Base-by-base conservation (phyloP, 2,113 vertebrate species). In the Notarius quadriscutis region DNA sequence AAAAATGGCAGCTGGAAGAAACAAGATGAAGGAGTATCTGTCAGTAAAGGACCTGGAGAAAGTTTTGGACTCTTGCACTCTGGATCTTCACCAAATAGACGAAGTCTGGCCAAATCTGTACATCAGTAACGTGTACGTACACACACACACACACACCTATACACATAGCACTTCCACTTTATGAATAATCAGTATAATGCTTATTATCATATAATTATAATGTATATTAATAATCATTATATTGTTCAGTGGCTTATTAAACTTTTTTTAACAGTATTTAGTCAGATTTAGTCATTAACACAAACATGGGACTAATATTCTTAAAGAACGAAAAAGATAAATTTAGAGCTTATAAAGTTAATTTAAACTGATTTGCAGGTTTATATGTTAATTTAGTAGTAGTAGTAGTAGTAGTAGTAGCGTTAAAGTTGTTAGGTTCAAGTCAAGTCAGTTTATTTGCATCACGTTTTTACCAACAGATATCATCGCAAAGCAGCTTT, bases 41-140 rank as follows among this genome's bases (percentile, higher is more conserved):
- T 93, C 93, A 72, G 93, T 96, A 87, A 95, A 93, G 90, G 96
- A 97, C 81, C 92, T 93, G 91, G 91, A 96, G 92, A 95, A 85
- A 88, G 90, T 95, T 92, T 89, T 94, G 94, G 95, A 96, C 91
- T 94, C 93, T n/a, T 97, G 96, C 89, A 94, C 94, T 84, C 85
- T 96, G 63, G 93, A 94, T 85, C 92, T 95, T 34, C 93, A 92
- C 81, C 95, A 95, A 65, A 82, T 95, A 71, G 95, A 95, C 50
- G 95, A 96, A 92, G 96, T 95, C 75, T 95, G 95, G 95, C 95
- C 95, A 67, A 94, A 96, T 87, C 92, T 96, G 84, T 96, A 86
- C 92, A 94, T 94, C 84, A 95, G 96, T 51, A 92, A 95, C 85
- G 93, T 95, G 95, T 96, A 94, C 95, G 96, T 96, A 93, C 83